A percentile compares a stretch with the other conserved stretches of the same genome.
phyloP scores from a whole-genome alignment of 1,140 invertebrate genomes.

The Aplysia californica region DNA sequence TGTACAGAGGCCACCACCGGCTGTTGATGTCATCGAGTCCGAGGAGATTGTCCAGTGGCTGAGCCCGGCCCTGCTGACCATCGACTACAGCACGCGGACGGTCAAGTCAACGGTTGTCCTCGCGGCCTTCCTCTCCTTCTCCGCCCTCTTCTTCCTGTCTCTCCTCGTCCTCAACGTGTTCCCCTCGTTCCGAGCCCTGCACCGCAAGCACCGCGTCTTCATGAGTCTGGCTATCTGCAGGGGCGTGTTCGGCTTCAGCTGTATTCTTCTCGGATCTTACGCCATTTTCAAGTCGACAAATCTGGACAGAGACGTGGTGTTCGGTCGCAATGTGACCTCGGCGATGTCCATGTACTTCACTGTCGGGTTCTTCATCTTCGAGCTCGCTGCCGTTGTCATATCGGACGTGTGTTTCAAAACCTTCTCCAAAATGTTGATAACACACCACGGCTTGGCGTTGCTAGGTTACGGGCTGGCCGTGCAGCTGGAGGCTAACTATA shows the following conservation, averaged over 20 bases:
- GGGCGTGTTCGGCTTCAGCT: conserved; percentile 54
- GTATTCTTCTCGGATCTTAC: conserved; percentile 47
- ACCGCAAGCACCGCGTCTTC: conserved; percentile 59
- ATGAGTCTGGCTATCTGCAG: conserved; percentile 58
- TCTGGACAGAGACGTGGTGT: conserved; percentile 50
- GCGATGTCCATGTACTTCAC: conserved; percentile 49
- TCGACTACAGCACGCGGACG: conserved; percentile 37
- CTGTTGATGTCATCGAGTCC: not conserved
- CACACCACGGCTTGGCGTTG: conserved; percentile 60
- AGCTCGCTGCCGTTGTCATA: conserved; percentile 50
- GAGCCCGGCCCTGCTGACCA: conserved; percentile 41
- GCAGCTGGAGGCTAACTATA: conserved; percentile 44
- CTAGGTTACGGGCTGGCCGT: conserved; percentile 45
- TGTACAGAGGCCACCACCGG: not conserved
- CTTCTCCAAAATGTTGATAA: conserved; percentile 53
- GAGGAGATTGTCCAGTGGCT: conserved; percentile 42
- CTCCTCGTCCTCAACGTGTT: conserved; percentile 20
- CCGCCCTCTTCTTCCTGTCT: conserved; percentile 35
- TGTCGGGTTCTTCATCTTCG: conserved; percentile 62
- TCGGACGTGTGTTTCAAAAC: conserved; percentile 55
- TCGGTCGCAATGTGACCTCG: conserved; percentile 47
- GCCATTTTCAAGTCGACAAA: conserved; percentile 49
- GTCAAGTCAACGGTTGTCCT: conserved; percentile 39
- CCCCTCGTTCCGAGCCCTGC: conserved; percentile 44
- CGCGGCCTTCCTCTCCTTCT: conserved; percentile 41